A percentile compares a stretch with the other conserved stretches of the same genome.
These are phyloP conservation scores for Muscidifurax raptorellus DNA, from an alignment of 1,140 invertebrate species.

Conservation along the genomic window DNA sequence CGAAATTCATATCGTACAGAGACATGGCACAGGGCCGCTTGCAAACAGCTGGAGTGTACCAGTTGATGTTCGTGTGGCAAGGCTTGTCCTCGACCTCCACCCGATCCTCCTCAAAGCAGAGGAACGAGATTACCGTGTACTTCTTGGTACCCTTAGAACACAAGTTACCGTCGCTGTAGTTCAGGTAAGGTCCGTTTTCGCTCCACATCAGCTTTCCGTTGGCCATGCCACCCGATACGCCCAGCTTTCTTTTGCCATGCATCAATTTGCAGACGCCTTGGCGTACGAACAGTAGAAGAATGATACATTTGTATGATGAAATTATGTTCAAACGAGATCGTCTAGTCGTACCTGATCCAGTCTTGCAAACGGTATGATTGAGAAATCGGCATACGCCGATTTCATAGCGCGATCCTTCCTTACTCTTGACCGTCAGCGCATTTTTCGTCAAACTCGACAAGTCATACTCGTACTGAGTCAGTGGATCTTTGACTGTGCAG, in stretches of 20 bases:
- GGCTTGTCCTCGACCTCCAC: not conserved
- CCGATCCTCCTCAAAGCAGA: conserved; percentile 59
- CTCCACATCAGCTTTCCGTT: conserved; percentile 74
- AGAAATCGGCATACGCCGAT: not conserved
- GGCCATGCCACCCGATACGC: conserved; percentile 68
- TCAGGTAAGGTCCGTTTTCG: conserved; percentile 74
- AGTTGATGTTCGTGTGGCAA: not conserved
- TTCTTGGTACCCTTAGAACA: conserved; percentile 63
- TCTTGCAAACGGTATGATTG: not conserved
- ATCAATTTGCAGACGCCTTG: not conserved
- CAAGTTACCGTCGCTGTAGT: conserved; percentile 74
- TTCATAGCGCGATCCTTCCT: not conserved
- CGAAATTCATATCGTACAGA: not conserved
- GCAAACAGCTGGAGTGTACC: not conserved
- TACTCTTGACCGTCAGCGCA: not conserved
- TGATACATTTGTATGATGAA: no score
- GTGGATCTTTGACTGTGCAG: not conserved
- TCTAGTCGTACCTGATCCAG: conserved; percentile 20
- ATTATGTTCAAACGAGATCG: no score
- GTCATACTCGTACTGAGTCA: not conserved
- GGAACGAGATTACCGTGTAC: conserved; percentile 76
- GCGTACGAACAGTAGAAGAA: no score
- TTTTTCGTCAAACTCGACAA: conserved; percentile 30
- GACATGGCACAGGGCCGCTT: not conserved
- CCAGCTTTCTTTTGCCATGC: conserved; percentile 64